Conservation (phyloP, 2,888 invertebrate genomes). For the Exocentrus adspersus region DNA sequence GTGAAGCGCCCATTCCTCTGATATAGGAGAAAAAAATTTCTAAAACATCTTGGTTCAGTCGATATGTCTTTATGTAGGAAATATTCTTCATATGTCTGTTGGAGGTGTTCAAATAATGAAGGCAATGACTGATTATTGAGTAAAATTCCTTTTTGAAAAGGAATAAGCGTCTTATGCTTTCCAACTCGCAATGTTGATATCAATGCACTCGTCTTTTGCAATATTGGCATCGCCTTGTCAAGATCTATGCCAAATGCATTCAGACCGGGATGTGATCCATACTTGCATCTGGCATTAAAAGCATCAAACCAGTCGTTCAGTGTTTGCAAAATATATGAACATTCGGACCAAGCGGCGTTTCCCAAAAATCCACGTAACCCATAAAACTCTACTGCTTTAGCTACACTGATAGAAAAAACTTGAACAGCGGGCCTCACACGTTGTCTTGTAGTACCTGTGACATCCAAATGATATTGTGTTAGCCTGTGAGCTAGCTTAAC, state of each 20-base stretch:
- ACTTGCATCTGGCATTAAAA: slow-evolving; percentile 22
- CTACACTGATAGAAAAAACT: slow-evolving; percentile 18
- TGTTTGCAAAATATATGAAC: background rate
- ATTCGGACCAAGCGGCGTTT: slow-evolving; percentile 17
- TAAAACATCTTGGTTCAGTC: too few species aligned
- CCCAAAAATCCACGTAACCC: slow-evolving; percentile 23
- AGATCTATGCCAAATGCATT: background rate
- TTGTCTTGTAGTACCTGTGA: slow-evolving; percentile 21
- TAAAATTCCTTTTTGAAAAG: too few species aligned
- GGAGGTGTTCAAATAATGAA: too few species aligned
- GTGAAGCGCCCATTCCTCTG: too few species aligned
- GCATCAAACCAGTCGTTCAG: slow-evolving; percentile 28
- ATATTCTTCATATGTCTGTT: too few species aligned
- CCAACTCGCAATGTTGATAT: too few species aligned
- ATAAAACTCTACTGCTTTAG: slow-evolving; percentile 32
- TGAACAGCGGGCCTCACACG: slow-evolving; percentile 19
- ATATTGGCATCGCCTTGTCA: too few species aligned
- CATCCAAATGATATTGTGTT: slow-evolving; percentile 12
- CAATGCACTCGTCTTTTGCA: too few species aligned
- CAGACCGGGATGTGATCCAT: background rate
- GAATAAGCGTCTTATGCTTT: too few species aligned
- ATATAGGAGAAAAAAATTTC: too few species aligned
- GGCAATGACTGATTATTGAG: too few species aligned
- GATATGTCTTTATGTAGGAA: too few species aligned
- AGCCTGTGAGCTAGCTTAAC: background rate